These are phyloP conservation scores for Dasysyrphus tricinctus DNA, from an alignment of 2,888 invertebrate genomes.

Conservation along the genomic window DNA sequence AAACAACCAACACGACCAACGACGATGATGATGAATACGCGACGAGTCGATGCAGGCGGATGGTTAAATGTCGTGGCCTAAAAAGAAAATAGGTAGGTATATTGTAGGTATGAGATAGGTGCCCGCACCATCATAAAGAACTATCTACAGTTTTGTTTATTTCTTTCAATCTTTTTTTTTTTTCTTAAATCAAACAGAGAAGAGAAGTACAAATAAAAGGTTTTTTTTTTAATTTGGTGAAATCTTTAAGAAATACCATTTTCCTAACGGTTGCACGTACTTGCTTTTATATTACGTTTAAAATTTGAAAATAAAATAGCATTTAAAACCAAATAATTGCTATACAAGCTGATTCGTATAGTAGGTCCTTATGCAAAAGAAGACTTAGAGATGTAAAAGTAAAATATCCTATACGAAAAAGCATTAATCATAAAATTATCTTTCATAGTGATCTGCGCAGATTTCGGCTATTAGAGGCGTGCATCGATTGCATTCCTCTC, in stretches of 20 bases:
- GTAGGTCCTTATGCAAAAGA: too few relatives aligned
- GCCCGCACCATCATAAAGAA: conserved; percentile 49
- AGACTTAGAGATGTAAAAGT: too few relatives aligned
- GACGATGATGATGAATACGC: conserved; percentile 10
- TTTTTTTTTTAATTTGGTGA: not conserved
- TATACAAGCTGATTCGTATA: too few relatives aligned
- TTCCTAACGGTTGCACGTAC: not conserved
- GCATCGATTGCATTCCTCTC: too few relatives aligned
- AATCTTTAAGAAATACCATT: not conserved
- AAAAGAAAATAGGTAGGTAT: conserved; percentile 47
- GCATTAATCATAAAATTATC: too few relatives aligned
- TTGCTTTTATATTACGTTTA: not conserved
- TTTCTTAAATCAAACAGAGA: conserved; percentile 18
- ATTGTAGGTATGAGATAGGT: not conserved
- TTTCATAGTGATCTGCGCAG: too few relatives aligned
- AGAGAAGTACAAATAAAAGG: not conserved
- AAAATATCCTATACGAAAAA: too few relatives aligned
- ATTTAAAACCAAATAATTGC: not conserved
- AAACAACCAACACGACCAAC: conserved; percentile 28
- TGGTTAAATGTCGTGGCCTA: conserved; percentile 68
- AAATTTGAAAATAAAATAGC: too few relatives aligned
- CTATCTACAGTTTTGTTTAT: conserved; percentile 57
- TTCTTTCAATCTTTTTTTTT: conserved; percentile 25
- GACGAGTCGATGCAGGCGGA: conserved; percentile 33
- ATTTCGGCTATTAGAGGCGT: too few relatives aligned